A percentile compares a stretch with the other conserved stretches of the same genome.
phyloP scores from a whole-genome alignment of 1,140 invertebrate genomes.

The Idris sp. region DNA sequence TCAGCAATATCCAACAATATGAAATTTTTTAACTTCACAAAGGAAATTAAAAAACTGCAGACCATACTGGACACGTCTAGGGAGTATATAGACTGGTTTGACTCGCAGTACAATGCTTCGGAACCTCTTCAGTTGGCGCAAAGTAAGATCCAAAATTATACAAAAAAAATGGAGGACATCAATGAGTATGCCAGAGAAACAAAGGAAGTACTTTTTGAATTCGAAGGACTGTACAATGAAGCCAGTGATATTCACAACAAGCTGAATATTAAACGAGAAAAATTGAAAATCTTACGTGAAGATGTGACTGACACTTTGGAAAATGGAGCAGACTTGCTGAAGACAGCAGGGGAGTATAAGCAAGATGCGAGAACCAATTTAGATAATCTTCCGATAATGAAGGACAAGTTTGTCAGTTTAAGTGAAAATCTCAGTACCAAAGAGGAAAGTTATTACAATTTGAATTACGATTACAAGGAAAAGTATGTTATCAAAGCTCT shows the following conservation, averaged over 20 bases:
- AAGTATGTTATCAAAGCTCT: constrained; percentile 83
- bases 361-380: constrained; percentile 71
- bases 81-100: constrained; percentile 73
- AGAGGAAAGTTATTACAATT: constrained; percentile 81
- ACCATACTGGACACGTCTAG: constrained; percentile 73
- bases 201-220: constrained; percentile 71
- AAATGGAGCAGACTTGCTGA: constrained; percentile 67
- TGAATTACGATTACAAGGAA: constrained; percentile 83
- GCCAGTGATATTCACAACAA: constrained; percentile 66
- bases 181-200: constrained; percentile 67
- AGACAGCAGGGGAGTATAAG: constrained; percentile 67
- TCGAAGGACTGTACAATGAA: constrained; percentile 70
- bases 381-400: constrained; percentile 69
- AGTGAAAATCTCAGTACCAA: constrained; percentile 78
- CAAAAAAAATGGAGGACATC: constrained; percentile 68
- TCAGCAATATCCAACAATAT: constrained; percentile 79
- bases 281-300: constrained; percentile 59
- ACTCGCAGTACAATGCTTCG: constrained; percentile 72
- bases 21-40: constrained; percentile 77
- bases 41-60: constrained; percentile 73
- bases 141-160: constrained; percentile 67
- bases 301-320: constrained; percentile 60
- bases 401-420: constrained; percentile 70
- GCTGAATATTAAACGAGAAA: constrained; percentile 51
- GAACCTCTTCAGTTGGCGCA: constrained; percentile 72